Base-by-base conservation (phyloP, 2,797 vertebrate genomes). In the Limnodromus scolopaceus region DNA sequence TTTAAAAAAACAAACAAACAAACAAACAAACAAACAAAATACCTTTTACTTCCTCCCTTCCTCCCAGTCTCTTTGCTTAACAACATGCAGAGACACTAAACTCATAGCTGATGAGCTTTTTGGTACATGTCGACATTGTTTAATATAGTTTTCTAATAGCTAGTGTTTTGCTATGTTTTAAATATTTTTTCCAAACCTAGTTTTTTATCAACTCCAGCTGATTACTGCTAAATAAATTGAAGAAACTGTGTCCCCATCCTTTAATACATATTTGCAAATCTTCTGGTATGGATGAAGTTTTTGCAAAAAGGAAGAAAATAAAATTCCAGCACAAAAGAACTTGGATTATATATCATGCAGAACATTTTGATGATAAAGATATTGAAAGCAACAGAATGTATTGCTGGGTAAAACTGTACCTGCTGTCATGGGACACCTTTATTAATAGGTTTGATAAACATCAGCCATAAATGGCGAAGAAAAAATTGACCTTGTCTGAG, bases 401-500 rank as follows among this genome's bases (percentile, higher is more conserved):
- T 77, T 92, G 19, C 43, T 70, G 46, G 17, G 14, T 39, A 46
- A 85, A 79, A 54, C 25, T 45, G 28, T 45, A 77, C 39, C 63
- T 91, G 27, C 48, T 36, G 34, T 70, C 63, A 28, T 63, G 63
- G 84, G 63, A 79, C 49, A 69, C 49, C 7, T 79, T 69, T 89
- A 82, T 92, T 95, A 69, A 84, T 39, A 72, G 49, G 14, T 55
- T 91, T 0, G 18, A 82, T 96, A 95, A 93, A 72, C n/a, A 88
- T 84, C 89, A 93, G 18, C 49, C 38, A 79, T 43, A 16, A 96
- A 65, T 76, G 23, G 69, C 53, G 89, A 66, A 84, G 83, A 64
- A 69, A 75, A 78, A 93, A 81, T 68, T 84, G 81, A 81, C 84
- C 80, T 93, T 89, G 48, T 84, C 38, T 76, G 66, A 89, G 89